Evolutionary conservation across 2,113 vertebrate species (phyloP).

Genomic region (Podilymbus podiceps): DNA sequence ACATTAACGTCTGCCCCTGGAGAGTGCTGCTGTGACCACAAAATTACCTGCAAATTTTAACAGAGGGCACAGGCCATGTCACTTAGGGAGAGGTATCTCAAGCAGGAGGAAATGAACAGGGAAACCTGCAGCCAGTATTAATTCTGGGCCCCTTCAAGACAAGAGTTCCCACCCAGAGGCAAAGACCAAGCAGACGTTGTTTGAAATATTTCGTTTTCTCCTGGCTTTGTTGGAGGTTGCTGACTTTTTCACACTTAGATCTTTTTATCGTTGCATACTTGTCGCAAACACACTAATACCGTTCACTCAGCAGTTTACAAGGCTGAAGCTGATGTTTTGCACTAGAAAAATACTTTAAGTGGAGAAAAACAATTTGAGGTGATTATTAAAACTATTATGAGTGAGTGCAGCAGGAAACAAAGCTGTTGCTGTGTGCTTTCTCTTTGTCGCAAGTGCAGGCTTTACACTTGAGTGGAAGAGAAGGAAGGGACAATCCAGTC

Average conservation of each 20-base stretch:
- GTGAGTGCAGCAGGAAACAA: not conserved
- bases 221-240: not conserved
- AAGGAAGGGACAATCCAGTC: not conserved
- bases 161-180: not conserved
- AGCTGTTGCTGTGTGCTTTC: not conserved
- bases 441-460: not conserved
- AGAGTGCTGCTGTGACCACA: not conserved
- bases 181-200: not conserved
- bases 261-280: not conserved
- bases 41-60: not conserved
- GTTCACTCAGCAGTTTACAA: not conserved
- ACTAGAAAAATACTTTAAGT: not conserved
- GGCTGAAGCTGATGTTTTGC: not conserved
- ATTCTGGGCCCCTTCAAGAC: not conserved
- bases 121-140: not conserved
- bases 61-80: not conserved
- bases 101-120: not conserved
- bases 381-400: not conserved
- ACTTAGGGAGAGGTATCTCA: not conserved
- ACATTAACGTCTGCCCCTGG: fast-evolving
- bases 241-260: not conserved
- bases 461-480: not conserved
- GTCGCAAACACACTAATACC: not conserved
- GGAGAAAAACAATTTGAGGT: not conserved
- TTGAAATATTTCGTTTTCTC: not conserved